Evolutionary conservation across 2,888 invertebrate species (phyloP), one percentile per base, ranked within the genome.

Genomic region (Ypsolopha sequella): DNA sequence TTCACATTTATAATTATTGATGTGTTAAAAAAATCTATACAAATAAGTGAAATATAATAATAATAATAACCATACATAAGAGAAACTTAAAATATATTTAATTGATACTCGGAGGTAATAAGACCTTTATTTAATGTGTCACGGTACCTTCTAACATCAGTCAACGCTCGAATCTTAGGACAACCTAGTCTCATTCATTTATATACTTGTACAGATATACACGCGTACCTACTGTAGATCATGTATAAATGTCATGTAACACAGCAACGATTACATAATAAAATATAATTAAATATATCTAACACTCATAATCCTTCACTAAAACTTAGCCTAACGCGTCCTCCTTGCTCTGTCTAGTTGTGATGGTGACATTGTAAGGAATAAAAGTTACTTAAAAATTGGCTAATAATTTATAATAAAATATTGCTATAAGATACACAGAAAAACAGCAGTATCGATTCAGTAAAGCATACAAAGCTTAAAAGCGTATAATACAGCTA

Each of bases 41-140:
- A 85, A 81, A 78, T 85, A 81, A 80, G 84, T 85, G 85, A 82
- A 81, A 80, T 78, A 80, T 73, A 76, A 75, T 80, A 77, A 77
- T 80, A 77, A 77, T 76, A 70, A 77, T 82, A 81, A 79, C 72
- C 74, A 68, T 79, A 77, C 70, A 70, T 60, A 52, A 51, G 65
- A 61, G 65, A 70, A 75, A 80, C 76, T 80, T 79, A 81, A 76
- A 75, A 74, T 78, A 81, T 58, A 70, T 76, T 80, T 76, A 80
- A 84, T 84, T 78, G 85, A 85, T 85, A 86, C 84, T 85, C 86
- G 85, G 86, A 86, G 86, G 86, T 86, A 85, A 84, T 82, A 80
- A 77, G 76, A 84, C 76, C 79, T 76, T 24, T 76, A 79, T 70
- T 74, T 73, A 76, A 70, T 73, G 72, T 74, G 71, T 73, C 75